Conservation (phyloP, 2,797 vertebrate species). For the Rhinichthys osculus region DNA sequence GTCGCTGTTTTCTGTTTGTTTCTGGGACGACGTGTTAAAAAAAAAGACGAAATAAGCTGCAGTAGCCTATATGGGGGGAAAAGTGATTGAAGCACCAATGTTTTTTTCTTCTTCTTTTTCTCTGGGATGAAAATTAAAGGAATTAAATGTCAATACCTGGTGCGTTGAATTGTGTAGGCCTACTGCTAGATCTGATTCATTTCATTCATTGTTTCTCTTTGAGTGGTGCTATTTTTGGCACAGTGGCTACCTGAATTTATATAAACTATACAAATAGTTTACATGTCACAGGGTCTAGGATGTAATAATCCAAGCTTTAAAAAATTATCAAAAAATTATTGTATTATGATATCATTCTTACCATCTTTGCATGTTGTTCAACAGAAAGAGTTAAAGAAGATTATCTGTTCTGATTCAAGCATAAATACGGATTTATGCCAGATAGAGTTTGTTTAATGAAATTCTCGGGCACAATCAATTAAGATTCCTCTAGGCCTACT, state of each 20-base stretch:
- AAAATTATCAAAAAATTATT: background rate
- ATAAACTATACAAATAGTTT: background rate
- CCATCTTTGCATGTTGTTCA: background rate
- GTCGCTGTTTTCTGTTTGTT: conserved; percentile 74
- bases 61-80: background rate
- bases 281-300: background rate
- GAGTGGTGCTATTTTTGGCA: background rate
- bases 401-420: background rate
- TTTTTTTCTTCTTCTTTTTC: background rate
- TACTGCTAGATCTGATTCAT: background rate
- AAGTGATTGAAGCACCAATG: background rate
- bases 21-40: background rate
- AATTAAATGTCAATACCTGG: background rate
- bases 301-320: background rate
- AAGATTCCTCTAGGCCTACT: background rate
- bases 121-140: background rate
- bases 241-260: background rate
- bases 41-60: background rate
- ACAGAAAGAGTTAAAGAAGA: background rate
- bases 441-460: background rate
- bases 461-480: background rate
- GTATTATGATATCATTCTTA: background rate
- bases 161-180: background rate
- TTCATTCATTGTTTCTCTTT: background rate
- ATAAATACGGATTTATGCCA: background rate